Evolutionary conservation across 2,797 vertebrate genomes (phyloP).

Genomic region (Merluccius polli): DNA sequence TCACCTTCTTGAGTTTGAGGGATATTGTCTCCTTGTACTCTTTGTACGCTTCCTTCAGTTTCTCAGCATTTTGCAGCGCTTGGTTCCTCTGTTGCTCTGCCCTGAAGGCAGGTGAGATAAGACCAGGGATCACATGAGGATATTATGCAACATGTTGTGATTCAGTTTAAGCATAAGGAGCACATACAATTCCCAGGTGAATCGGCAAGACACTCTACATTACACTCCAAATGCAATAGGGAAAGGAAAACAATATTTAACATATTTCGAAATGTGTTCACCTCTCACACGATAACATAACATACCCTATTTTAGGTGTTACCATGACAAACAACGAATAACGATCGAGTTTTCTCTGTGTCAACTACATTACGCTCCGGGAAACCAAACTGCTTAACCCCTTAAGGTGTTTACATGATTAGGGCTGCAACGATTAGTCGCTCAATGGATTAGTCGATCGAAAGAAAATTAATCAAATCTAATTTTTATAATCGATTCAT

Average conservation of each 20-base stretch:
- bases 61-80: slow-evolving; percentile 81
- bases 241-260: too few relatives aligned
- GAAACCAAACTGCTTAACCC: too few relatives aligned
- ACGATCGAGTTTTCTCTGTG: background rate
- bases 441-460: too few relatives aligned
- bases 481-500: too few relatives aligned
- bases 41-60: slow-evolving; percentile 80
- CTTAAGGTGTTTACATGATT: too few relatives aligned
- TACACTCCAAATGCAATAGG: background rate
- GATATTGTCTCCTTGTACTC: slow-evolving; percentile 78
- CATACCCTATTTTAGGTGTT: background rate
- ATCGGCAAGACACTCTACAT: background rate
- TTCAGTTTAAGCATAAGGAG: background rate
- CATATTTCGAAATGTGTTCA: too few relatives aligned
- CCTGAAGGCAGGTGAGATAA: slow-evolving; percentile 56
- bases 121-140: background rate
- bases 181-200: background rate
- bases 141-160: background rate
- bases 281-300: too few relatives aligned
- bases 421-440: too few relatives aligned
- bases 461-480: too few relatives aligned
- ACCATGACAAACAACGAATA: background rate
- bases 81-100: slow-evolving; percentile 87
- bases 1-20: slow-evolving; percentile 78
- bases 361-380: background rate